phyloP scores from a whole-genome alignment of 2,797 vertebrate genomes.

The Melanogrammus aeglefinus region DNA sequence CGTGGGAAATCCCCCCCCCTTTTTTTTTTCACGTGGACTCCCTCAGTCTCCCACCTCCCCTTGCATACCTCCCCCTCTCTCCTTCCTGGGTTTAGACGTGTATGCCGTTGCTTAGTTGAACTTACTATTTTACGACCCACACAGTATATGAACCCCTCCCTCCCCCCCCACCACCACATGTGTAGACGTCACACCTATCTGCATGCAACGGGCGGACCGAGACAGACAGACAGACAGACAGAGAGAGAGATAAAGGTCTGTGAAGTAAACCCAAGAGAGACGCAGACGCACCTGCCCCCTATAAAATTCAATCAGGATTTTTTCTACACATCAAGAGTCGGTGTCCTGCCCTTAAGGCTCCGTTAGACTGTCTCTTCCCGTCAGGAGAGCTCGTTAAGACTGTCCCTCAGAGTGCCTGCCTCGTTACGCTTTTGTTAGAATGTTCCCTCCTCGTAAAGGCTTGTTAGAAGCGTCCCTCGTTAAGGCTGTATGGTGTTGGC shows the following conservation, averaged over 20 bases:
- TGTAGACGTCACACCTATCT: conserved; percentile 54
- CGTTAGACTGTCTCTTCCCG: not conserved
- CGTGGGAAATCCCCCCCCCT: not conserved
- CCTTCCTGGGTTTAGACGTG: conserved; percentile 40
- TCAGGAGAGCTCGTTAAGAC: not conserved
- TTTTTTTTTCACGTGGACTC: conserved; percentile 61
- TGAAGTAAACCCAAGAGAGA: not conserved
- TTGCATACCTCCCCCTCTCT: not conserved
- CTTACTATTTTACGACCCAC: conserved; percentile 77
- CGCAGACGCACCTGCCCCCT: conserved; percentile 38
- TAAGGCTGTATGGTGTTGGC: conserved; percentile 74
- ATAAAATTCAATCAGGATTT: conserved; percentile 71
- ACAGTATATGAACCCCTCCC: conserved; percentile 71
- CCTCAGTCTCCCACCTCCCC: conserved; percentile 57
- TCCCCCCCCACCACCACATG: conserved; percentile 57
- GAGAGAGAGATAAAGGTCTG: conserved; percentile 61
- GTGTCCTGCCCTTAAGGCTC: not conserved
- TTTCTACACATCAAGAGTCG: not conserved
- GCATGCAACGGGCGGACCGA: conserved; percentile 76
- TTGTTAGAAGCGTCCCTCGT: too few relatives aligned
- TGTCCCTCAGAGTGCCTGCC: not conserved
- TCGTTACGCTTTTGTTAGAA: conserved; percentile 4
- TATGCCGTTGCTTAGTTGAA: conserved; percentile 68
- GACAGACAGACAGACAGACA: conserved; percentile 66
- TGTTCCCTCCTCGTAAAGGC: conserved; percentile 45